These are phyloP conservation scores for Tapera naevia DNA, from an alignment of 2,797 vertebrate genomes.

Conservation along the genomic window DNA sequence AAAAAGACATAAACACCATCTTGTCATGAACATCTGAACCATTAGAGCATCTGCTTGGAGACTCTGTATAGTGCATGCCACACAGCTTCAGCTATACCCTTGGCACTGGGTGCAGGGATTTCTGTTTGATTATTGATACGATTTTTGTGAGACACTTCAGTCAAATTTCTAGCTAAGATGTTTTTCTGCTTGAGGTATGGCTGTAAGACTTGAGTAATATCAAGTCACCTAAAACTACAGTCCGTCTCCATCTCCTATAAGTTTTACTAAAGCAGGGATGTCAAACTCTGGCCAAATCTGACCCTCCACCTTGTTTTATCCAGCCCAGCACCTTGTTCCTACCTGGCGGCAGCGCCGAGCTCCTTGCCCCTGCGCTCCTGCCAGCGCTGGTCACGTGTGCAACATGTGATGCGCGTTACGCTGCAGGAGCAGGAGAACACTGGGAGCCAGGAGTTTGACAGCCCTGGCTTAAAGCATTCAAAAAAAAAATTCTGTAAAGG, in stretches of 20 bases:
- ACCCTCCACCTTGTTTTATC: too few species aligned
- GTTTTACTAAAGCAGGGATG: not conserved
- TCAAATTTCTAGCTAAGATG: not conserved
- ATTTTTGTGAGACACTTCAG: not conserved
- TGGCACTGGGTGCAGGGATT: not conserved
- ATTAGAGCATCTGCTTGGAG: not conserved
- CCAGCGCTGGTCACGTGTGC: too few species aligned
- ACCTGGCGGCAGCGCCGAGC: too few species aligned
- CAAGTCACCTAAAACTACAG: not conserved
- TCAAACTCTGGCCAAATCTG: too few species aligned
- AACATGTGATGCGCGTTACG: too few species aligned
- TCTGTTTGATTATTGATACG: not conserved
- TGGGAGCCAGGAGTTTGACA: too few species aligned
- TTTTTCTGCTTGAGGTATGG: not conserved
- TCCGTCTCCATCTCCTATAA: not conserved
- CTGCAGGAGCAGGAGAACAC: too few species aligned
- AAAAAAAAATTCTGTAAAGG: not conserved
- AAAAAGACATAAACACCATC: accelerated
- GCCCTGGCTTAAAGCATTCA: not conserved
- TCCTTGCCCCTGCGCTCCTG: too few species aligned
- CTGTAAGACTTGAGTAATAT: not conserved
- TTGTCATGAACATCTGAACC: not conserved
- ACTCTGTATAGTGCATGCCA: not conserved
- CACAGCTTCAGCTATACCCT: not conserved
- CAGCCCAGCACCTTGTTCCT: too few species aligned